Conservation (phyloP, 2,113 vertebrate genomes). For the Desmodus rotundus region DNA sequence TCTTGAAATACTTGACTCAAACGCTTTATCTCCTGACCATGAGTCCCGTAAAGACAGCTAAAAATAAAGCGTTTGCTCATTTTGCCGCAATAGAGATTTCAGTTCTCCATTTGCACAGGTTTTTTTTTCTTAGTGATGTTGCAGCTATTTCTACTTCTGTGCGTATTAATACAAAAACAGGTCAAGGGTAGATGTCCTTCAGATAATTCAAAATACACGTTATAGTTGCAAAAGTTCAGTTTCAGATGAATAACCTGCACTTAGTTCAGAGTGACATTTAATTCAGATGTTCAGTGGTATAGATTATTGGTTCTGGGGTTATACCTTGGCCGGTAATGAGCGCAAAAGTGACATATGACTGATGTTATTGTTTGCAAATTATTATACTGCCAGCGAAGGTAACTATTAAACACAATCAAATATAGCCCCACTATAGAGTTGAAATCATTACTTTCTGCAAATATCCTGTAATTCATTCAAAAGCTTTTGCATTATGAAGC, state of each 20-base stretch:
- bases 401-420: slow-evolving; percentile 74
- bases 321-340: slow-evolving; percentile 69
- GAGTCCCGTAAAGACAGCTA: slow-evolving; percentile 60
- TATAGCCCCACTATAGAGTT: slow-evolving; percentile 26
- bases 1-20: slow-evolving; percentile 56
- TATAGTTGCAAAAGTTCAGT: slow-evolving; percentile 58
- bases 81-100: slow-evolving; percentile 61
- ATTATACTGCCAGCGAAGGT: slow-evolving; percentile 66
- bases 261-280: slow-evolving; percentile 55
- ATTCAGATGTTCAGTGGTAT: slow-evolving; percentile 64
- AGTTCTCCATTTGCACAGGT: slow-evolving; percentile 41
- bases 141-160: slow-evolving; percentile 44
- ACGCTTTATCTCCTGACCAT: slow-evolving; percentile 27
- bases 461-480: slow-evolving; percentile 76
- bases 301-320: slow-evolving; percentile 67
- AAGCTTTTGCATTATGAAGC: slow-evolving; percentile 54
- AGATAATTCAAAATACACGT: slow-evolving; percentile 69
- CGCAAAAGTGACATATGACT: slow-evolving; percentile 61
- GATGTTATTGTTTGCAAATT: slow-evolving; percentile 75
- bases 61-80: slow-evolving; percentile 65
- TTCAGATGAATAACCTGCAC: slow-evolving; percentile 59
- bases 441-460: slow-evolving; percentile 55
- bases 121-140: slow-evolving; percentile 50
- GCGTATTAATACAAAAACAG: slow-evolving; percentile 64
- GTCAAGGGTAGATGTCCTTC: slow-evolving; percentile 69